These are phyloP conservation scores for Corythornis leucogaster DNA, from an alignment of 2,797 vertebrate species.

Conservation along the genomic window DNA sequence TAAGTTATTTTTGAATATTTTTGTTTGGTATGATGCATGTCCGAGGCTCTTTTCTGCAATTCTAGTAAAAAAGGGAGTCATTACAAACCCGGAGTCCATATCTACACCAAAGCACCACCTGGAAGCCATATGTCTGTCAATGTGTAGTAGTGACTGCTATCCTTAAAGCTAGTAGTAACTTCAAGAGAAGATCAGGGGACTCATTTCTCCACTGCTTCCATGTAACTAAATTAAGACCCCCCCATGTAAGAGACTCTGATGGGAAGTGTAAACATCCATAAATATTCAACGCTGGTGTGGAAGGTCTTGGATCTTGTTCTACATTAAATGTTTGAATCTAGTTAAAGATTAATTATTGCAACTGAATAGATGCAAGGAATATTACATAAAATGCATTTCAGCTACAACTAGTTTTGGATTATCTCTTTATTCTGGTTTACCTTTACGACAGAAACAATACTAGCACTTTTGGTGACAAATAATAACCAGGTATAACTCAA, in stretches of 20 bases:
- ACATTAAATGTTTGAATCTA: neutral
- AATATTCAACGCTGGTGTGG: neutral
- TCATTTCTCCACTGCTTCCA: neutral
- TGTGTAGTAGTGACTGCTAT: neutral
- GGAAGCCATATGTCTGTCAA: slow-evolving; percentile 7
- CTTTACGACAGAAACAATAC: no score
- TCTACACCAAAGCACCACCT: slow-evolving; percentile 19
- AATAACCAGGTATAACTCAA: no score
- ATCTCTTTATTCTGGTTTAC: no score
- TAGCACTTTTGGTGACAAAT: no score
- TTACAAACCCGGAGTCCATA: neutral
- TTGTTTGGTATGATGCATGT: slow-evolving; percentile 40
- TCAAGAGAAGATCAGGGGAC: neutral
- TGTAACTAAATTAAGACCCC: neutral
- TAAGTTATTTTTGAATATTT: neutral
- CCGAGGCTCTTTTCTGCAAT: slow-evolving; percentile 33
- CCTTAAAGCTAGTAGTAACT: neutral
- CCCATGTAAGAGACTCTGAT: neutral
- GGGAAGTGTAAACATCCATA: neutral
- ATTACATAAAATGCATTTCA: no score
- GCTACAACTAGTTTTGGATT: no score
- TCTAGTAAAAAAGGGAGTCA: slow-evolving; percentile 19
- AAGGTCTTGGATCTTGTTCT: neutral
- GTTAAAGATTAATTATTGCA: neutral
- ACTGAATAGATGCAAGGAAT: neutral